Evolutionary conservation across 2,888 invertebrate species (phyloP).

Genomic region (Patella caerulea): DNA sequence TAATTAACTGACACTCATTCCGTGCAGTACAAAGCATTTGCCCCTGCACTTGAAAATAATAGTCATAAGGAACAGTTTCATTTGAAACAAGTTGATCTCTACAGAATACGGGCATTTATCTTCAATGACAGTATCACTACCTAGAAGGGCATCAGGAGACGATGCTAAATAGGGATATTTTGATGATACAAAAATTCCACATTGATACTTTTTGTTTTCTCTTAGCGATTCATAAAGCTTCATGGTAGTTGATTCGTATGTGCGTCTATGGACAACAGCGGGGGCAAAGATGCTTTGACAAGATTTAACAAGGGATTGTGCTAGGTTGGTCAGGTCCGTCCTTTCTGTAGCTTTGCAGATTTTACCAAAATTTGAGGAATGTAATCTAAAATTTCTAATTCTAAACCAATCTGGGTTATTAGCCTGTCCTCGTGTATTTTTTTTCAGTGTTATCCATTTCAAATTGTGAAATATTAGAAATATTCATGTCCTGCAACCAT

Average conservation of each 20-base stretch:
- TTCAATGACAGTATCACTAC: neutral
- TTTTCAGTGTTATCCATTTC: too few relatives aligned
- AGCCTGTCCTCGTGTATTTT: too few relatives aligned
- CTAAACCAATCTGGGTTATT: too few relatives aligned
- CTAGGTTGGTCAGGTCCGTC: neutral
- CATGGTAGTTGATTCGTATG: neutral
- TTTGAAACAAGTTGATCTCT: neutral
- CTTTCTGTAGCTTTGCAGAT: neutral
- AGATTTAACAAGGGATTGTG: neutral
- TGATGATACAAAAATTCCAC: neutral
- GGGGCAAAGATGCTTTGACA: too few relatives aligned
- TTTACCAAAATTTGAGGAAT: neutral
- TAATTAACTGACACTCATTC: neutral
- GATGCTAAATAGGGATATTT: neutral
- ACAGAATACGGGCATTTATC: neutral
- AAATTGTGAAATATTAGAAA: too few relatives aligned
- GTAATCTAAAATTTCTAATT: neutral
- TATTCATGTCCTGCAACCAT: too few relatives aligned
- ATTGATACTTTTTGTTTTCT: neutral
- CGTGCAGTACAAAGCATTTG: neutral
- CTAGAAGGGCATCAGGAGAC: neutral
- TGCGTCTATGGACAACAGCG: neutral
- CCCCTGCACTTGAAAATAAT: neutral
- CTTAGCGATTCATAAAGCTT: neutral
- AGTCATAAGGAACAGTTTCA: neutral